phyloP scores from a whole-genome alignment of 2,797 vertebrate genomes.

The Eurystomus glaucurus region DNA sequence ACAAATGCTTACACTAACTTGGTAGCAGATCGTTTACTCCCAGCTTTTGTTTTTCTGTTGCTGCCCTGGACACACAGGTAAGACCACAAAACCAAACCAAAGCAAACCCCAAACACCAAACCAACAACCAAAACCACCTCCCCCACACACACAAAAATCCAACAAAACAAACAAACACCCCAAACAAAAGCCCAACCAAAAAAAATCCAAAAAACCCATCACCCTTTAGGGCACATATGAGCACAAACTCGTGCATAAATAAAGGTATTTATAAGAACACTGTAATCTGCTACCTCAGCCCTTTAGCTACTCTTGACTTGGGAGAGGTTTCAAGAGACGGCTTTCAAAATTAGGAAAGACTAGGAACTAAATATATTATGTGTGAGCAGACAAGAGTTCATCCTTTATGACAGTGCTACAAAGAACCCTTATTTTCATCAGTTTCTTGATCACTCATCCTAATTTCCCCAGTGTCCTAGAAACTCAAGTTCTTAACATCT shows the following conservation, averaged over 20 bases:
- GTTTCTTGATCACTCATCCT: neutral
- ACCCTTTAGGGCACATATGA: neutral
- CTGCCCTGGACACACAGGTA: neutral
- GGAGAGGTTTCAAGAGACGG: neutral
- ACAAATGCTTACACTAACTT: neutral
- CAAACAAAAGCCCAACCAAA: too few species aligned
- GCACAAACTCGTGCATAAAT: neutral
- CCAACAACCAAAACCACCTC: too few species aligned
- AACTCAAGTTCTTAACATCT: conserved; percentile 33
- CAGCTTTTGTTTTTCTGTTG: neutral
- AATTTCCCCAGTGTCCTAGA: conserved; percentile 32
- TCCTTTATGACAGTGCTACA: neutral
- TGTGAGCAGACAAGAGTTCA: neutral
- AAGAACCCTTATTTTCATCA: conserved; percentile 12
- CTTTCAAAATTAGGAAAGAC: neutral
- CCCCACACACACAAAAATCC: too few species aligned
- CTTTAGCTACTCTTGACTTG: neutral
- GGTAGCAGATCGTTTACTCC: neutral
- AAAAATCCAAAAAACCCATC: neutral
- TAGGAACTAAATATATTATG: neutral
- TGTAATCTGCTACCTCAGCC: neutral
- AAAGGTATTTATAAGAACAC: neutral
- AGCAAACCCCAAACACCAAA: too few species aligned
- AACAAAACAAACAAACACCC: too few species aligned
- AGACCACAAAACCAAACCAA: neutral